Evolutionary conservation across 2,113 vertebrate species (phyloP).

Genomic region (Hydropotes inermis): DNA sequence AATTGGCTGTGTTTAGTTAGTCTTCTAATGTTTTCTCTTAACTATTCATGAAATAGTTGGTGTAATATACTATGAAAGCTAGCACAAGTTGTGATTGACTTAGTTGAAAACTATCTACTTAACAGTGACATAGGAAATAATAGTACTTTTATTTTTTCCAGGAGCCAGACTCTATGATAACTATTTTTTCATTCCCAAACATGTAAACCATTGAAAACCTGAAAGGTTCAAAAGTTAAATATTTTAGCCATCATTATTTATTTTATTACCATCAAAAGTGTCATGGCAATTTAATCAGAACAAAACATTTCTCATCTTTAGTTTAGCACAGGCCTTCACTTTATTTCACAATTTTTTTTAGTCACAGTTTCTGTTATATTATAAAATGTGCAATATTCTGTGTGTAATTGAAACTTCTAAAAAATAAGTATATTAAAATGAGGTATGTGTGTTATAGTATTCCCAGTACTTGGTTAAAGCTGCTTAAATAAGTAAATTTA

Average conservation of each 20-base stretch:
- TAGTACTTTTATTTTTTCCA: conserved; percentile 28
- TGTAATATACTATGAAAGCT: conserved; percentile 4
- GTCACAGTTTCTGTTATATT: neutral
- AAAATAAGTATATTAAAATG: neutral
- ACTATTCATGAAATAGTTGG: conserved; percentile 34
- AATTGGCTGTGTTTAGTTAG: conserved; percentile 38
- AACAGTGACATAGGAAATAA: conserved; percentile 17
- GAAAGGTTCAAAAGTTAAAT: conserved; percentile 28
- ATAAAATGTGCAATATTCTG: neutral
- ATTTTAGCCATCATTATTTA: conserved; percentile 5
- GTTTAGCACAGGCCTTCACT: neutral
- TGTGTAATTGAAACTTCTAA: neutral
- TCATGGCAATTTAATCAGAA: conserved; percentile 15
- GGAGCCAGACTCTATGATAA: neutral
- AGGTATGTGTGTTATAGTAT: neutral
- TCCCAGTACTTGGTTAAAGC: neutral
- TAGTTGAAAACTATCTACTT: conserved; percentile 20
- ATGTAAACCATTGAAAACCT: conserved; percentile 33
- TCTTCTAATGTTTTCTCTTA: conserved; percentile 23
- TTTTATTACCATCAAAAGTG: conserved; percentile 17
- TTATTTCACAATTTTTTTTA: conserved; percentile 5
- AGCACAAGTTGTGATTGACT: neutral
- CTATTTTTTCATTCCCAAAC: conserved; percentile 26
- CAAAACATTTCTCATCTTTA: conserved; percentile 16
- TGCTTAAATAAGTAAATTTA: neutral